Conservation (phyloP, 37 sponge, comb jelly and placozoan genomes). For the Chondrilla cf. caribensis region DNA sequence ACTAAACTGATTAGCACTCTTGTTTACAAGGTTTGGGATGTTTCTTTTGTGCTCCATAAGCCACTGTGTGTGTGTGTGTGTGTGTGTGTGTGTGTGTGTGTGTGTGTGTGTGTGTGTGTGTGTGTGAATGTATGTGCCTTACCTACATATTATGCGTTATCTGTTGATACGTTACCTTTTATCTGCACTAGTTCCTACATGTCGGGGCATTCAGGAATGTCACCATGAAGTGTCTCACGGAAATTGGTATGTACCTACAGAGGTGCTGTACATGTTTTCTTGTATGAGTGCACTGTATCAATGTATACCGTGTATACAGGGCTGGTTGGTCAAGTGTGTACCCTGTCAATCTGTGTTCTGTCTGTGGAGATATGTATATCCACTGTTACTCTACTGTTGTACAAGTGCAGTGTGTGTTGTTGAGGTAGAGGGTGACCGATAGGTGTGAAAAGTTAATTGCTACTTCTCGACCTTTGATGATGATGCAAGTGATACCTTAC, state of each 20-base stretch:
- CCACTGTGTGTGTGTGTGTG: not conserved
- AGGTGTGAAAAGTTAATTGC: no score
- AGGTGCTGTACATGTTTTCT: not conserved
- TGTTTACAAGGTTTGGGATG: slow-evolving; percentile 86
- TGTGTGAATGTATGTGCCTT: not conserved
- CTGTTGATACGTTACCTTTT: not conserved
- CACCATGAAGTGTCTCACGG: slow-evolving; percentile 96
- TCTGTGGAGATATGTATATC: no score
- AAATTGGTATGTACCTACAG: slow-evolving; percentile 66
- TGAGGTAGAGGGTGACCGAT: no score
- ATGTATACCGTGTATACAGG: not conserved
- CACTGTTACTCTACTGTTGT: no score
- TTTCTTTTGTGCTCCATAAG: not conserved
- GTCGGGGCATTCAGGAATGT: slow-evolving; percentile 96
- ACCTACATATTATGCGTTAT: no score
- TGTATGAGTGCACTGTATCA: not conserved
- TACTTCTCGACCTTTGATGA: no score
- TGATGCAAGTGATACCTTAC: no score
- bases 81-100: not conserved
- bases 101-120: not conserved
- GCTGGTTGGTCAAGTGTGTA: no score
- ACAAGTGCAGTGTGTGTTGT: no score
- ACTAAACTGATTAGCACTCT: slow-evolving; percentile 96
- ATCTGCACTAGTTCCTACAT: slow-evolving; percentile 74
- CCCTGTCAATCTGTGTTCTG: no score